Conservation (phyloP, 2,888 invertebrate genomes). For the Resseliella maxima region DNA sequence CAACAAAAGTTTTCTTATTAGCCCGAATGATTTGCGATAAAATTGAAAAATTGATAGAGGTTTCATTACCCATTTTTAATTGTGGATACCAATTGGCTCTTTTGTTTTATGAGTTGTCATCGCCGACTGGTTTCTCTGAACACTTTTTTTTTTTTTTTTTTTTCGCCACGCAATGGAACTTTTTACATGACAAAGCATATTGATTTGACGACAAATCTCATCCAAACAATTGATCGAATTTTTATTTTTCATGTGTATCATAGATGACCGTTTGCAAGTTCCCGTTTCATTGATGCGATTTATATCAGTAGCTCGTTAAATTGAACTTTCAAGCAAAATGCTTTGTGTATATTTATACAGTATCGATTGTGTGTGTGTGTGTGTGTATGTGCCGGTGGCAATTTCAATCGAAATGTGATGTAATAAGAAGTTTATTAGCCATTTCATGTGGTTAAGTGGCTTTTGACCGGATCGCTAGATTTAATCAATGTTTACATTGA, state of each 20-base stretch:
- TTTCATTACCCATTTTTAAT: conserved; percentile 14
- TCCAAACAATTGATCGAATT: neutral
- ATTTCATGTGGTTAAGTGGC: neutral
- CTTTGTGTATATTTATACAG: neutral
- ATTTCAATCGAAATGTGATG: neutral
- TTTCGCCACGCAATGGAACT: too few species aligned
- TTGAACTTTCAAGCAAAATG: neutral
- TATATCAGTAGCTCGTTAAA: neutral
- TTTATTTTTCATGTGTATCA: neutral
- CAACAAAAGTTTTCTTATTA: conserved; percentile 27
- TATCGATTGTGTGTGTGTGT: neutral
- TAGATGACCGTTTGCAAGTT: neutral
- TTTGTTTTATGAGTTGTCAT: conserved; percentile 26
- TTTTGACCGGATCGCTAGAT: neutral
- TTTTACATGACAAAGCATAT: neutral
- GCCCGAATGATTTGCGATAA: neutral
- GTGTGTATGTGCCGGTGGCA: neutral
- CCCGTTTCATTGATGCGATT: neutral
- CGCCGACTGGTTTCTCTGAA: neutral
- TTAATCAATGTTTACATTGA: neutral
- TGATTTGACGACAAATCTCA: neutral
- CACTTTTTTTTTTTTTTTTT: neutral
- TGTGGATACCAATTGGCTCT: neutral
- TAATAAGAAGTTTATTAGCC: conserved; percentile 15
- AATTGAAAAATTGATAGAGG: neutral